These are phyloP conservation scores for Drosophila pectinifera DNA, from an alignment of 1,140 invertebrate genomes.

Conservation along the genomic window DNA sequence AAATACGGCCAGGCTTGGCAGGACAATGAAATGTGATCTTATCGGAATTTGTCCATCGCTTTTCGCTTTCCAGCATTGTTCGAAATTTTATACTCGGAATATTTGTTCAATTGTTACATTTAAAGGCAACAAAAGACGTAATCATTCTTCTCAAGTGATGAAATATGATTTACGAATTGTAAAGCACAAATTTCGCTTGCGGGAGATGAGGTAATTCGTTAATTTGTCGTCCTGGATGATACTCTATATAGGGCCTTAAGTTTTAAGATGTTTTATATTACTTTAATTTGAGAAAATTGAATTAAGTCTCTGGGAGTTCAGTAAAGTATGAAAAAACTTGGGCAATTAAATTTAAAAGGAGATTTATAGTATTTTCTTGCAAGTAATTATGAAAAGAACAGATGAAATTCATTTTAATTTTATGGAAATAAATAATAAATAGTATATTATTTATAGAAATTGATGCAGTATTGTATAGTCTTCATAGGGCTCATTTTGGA, in stretches of 20 bases:
- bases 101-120: not conserved
- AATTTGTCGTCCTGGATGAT: not conserved
- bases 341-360: too few species aligned
- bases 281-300: too few species aligned
- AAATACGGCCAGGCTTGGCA: slow-evolving; percentile 17
- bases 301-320: too few species aligned
- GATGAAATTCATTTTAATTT: too few species aligned
- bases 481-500: too few species aligned
- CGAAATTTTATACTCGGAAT: too few species aligned
- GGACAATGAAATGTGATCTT: slow-evolving; percentile 32
- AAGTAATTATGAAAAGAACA: too few species aligned
- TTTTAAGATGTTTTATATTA: too few species aligned
- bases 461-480: not conserved
- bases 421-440: too few species aligned
- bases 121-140: slow-evolving; percentile 6
- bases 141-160: slow-evolving; percentile 9
- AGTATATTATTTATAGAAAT: too few species aligned
- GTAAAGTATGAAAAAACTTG: not conserved
- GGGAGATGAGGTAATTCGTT: not conserved
- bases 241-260: too few species aligned
- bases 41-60: slow-evolving; percentile 19
- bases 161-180: not conserved
- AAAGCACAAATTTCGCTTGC: not conserved
- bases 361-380: too few species aligned
- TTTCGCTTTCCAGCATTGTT: slow-evolving; percentile 7